Percentiles rank a stretch among this genome's conserved stretches.
These are phyloP conservation scores for Leucoptera coffeella DNA, from an alignment of 2,888 invertebrate species.

Conservation along the genomic window DNA sequence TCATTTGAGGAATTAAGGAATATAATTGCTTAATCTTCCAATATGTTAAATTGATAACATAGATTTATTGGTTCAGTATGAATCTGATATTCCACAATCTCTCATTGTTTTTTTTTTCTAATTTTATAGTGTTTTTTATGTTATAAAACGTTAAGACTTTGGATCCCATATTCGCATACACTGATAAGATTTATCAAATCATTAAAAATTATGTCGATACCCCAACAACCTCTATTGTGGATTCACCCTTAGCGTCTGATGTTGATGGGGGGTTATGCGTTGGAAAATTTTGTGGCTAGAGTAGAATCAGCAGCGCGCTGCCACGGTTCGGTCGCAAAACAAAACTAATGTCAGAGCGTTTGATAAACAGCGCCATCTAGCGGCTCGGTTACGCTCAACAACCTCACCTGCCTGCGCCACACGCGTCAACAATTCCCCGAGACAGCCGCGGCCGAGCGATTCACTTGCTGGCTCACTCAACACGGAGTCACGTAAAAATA, in stretches of 20 bases:
- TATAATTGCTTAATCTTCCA: no score
- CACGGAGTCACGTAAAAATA: constrained; percentile 40
- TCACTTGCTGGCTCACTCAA: constrained; percentile 22
- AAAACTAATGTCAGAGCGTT: constrained; percentile 32
- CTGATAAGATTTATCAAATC: no score
- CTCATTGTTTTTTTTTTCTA: no score
- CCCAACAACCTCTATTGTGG: constrained; percentile 14
- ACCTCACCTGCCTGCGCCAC: constrained; percentile 22
- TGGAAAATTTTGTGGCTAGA: constrained; percentile 48
- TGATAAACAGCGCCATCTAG: constrained; percentile 30
- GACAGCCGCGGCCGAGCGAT: background rate
- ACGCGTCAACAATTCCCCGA: constrained; percentile 4
- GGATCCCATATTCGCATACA: no score
- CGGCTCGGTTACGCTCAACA: constrained; percentile 11
- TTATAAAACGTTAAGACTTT: no score
- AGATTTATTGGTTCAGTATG: no score
- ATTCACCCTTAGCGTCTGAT: constrained; percentile 23
- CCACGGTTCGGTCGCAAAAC: constrained; percentile 42
- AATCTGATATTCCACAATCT: no score
- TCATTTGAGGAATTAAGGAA: no score
- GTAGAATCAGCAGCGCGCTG: constrained; percentile 45
- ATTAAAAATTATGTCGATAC: no score
- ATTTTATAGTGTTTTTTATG: no score
- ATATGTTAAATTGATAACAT: no score
- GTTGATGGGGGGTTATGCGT: constrained; percentile 28